Percentiles rank a stretch among this genome's conserved stretches.
Conservation (phyloP, 2,113 vertebrate species). For the Pristiophorus japonicus region DNA sequence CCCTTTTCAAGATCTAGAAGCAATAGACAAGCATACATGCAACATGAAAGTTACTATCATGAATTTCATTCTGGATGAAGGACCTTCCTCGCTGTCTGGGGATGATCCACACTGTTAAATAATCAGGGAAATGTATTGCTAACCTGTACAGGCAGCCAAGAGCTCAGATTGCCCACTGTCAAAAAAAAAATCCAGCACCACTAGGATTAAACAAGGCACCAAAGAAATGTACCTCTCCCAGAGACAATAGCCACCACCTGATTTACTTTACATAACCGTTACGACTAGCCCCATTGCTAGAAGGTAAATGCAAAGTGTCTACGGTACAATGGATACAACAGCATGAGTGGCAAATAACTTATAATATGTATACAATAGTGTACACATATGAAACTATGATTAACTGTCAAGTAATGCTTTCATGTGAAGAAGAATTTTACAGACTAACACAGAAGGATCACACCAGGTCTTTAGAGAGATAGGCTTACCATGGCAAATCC, state of each 20-base stretch:
- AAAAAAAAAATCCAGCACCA: neutral
- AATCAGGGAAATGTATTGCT: neutral
- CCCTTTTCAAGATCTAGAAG: neutral
- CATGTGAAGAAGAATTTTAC: neutral
- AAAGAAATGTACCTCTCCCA: neutral
- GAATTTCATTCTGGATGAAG: neutral
- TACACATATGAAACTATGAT: neutral
- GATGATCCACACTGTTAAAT: neutral
- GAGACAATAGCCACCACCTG: neutral
- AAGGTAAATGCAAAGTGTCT: neutral
- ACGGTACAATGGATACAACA: neutral
- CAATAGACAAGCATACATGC: neutral
- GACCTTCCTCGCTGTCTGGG: neutral
- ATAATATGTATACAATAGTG: neutral
- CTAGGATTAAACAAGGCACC: neutral
- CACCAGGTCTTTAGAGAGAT: neutral
- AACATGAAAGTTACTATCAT: neutral
- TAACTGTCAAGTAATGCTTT: neutral
- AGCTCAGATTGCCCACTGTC: neutral
- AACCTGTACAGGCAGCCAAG: neutral
- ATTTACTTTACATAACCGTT: neutral
- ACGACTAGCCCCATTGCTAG: neutral
- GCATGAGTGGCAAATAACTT: neutral
- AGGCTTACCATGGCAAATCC: constrained; percentile 67
- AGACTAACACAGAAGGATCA: neutral